Evolutionary conservation across 2,113 vertebrate species (phyloP).

Genomic region (Mesitornis unicolor): DNA sequence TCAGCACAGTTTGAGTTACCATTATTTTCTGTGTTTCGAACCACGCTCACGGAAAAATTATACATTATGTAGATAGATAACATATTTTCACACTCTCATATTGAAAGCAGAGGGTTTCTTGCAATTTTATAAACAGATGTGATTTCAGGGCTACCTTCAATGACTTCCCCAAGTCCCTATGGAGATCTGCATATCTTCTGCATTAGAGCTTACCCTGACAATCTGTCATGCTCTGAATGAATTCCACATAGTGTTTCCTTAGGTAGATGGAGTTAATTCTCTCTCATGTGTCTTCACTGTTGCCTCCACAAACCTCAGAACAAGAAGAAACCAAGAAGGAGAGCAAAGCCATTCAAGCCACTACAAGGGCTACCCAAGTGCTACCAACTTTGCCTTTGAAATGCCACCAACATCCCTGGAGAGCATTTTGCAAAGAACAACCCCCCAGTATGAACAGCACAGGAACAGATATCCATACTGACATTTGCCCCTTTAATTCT

Average conservation of each 20-base stretch:
- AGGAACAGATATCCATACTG: background rate
- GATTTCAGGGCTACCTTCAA: background rate
- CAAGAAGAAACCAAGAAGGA: background rate
- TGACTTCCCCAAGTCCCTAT: background rate
- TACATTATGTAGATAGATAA: background rate
- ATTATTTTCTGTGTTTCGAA: background rate
- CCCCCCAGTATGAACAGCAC: background rate
- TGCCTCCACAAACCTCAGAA: background rate
- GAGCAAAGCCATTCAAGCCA: background rate
- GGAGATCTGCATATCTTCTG: background rate
- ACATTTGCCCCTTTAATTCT: background rate
- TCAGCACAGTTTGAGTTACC: background rate
- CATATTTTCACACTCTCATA: background rate
- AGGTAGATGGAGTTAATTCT: background rate
- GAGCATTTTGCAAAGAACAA: background rate
- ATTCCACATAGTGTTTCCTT: accelerated
- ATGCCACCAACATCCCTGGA: accelerated
- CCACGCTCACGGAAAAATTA: background rate
- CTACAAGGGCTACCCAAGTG: accelerated
- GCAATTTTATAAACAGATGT: background rate
- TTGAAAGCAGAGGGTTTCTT: background rate
- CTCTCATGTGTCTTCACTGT: accelerated
- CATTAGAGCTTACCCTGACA: background rate
- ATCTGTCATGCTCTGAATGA: background rate
- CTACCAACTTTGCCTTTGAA: background rate